phyloP scores from a whole-genome alignment of 2,888 invertebrate species.

The Lasioglossum villosulum region DNA sequence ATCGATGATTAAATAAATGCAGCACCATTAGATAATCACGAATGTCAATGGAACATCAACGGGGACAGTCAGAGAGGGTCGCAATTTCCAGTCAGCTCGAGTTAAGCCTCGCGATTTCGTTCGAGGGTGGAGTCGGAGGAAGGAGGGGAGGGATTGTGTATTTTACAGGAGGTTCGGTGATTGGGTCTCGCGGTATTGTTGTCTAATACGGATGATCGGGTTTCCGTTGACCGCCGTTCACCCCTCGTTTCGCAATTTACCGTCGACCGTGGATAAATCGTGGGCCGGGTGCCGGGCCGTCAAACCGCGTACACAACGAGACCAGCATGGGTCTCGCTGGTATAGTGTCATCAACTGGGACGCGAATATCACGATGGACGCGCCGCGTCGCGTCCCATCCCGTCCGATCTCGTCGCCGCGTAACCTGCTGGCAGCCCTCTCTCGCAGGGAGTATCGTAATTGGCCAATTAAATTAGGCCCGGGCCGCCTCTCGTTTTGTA shows the following conservation, averaged over 20 bases:
- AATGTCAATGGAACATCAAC: background rate
- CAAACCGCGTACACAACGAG: slow-evolving; percentile 59
- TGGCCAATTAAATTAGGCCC: slow-evolving; percentile 68
- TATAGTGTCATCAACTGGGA: slow-evolving; percentile 52
- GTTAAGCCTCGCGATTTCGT: background rate
- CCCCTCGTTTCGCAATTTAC: slow-evolving; percentile 43
- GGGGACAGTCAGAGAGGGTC: background rate
- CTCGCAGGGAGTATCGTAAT: slow-evolving; percentile 55
- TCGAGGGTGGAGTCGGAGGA: background rate
- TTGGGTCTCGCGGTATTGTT: slow-evolving; percentile 58
- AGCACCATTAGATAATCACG: background rate
- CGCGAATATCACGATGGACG: slow-evolving; percentile 46
- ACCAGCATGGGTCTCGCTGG: background rate
- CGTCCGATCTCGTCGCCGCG: slow-evolving; percentile 16
- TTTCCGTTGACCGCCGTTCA: slow-evolving; percentile 62
- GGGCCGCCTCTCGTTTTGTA: slow-evolving; percentile 53
- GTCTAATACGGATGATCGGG: slow-evolving; percentile 69
- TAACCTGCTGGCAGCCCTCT: background rate
- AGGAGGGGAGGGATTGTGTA: slow-evolving; percentile 33
- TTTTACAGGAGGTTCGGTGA: slow-evolving; percentile 53
- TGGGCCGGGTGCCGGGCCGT: slow-evolving; percentile 29
- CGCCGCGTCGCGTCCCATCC: background rate
- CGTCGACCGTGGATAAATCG: slow-evolving; percentile 63
- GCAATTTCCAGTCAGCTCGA: background rate
- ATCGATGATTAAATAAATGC: background rate